Conservation (phyloP, 2,888 invertebrate species). For the Agrochola lota region DNA sequence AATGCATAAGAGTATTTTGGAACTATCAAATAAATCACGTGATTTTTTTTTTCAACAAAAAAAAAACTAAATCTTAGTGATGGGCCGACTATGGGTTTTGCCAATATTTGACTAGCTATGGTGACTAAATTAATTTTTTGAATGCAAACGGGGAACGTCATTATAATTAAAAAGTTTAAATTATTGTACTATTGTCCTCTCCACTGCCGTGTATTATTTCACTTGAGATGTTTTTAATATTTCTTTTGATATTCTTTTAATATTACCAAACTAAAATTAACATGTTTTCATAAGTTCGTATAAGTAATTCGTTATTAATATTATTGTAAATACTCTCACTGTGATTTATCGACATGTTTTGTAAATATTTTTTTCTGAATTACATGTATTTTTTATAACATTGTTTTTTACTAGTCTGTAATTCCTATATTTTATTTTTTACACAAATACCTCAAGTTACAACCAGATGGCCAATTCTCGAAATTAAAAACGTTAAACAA, state of each 20-base stretch:
- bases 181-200: background rate
- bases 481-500: background rate
- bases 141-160: background rate
- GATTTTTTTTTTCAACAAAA: no score
- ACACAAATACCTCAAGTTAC: background rate
- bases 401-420: background rate
- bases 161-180: background rate
- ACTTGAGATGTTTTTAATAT: background rate
- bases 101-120: background rate
- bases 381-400: slow-evolving; percentile 49
- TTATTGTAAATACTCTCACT: slow-evolving; percentile 66
- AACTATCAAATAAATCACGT: background rate
- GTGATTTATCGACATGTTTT: slow-evolving; percentile 61
- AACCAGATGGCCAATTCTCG: background rate
- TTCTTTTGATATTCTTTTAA: background rate
- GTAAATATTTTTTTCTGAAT: slow-evolving; percentile 63
- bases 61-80: no score
- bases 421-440: background rate
- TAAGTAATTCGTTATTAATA: slow-evolving; percentile 44
- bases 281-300: slow-evolving; percentile 34
- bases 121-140: background rate
- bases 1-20: no score
- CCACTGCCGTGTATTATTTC: background rate
- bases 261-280: slow-evolving; percentile 34
- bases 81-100: no score